Percentiles rank a stretch among this genome's conserved stretches.
phyloP scores from a whole-genome alignment of 2,797 vertebrate genomes.

The Coendou prehensilis region DNA sequence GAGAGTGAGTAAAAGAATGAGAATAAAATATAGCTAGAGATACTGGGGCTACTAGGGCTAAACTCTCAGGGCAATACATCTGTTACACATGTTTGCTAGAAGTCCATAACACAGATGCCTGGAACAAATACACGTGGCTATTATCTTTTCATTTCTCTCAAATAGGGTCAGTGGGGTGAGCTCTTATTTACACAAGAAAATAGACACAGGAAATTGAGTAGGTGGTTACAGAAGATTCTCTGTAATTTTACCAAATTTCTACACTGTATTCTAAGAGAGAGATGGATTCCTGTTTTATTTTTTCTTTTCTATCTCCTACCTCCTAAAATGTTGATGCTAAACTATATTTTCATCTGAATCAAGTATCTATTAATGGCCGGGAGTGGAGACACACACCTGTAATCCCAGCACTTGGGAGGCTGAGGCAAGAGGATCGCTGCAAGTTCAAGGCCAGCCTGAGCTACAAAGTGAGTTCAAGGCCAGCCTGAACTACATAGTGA shows the following conservation, averaged over 20 bases:
- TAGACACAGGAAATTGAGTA: constrained; percentile 24
- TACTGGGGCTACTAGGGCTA: background rate
- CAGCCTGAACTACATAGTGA: background rate
- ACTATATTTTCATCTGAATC: constrained; percentile 68
- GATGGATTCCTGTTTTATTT: background rate
- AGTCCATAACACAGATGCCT: background rate
- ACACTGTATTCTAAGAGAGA: background rate
- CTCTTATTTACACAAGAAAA: constrained; percentile 54
- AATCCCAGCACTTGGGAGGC: background rate
- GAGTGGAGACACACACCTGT: background rate
- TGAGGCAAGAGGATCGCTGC: background rate
- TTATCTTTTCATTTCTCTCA: constrained; percentile 22
- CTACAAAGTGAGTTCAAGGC: no score
- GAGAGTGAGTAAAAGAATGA: background rate
- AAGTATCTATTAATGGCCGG: constrained; percentile 78
- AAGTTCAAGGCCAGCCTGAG: background rate
- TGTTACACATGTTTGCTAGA: background rate
- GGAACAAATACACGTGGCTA: background rate
- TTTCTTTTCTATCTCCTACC: constrained; percentile 6
- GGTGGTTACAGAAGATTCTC: background rate
- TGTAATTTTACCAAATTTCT: constrained; percentile 22
- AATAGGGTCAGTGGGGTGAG: constrained; percentile 37
- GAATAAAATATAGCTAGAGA: background rate
- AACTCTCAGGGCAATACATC: background rate
- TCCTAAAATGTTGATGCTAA: constrained; percentile 32